These are phyloP conservation scores for Phainopepla nitens DNA, from an alignment of 2,113 vertebrate species.

Conservation along the genomic window DNA sequence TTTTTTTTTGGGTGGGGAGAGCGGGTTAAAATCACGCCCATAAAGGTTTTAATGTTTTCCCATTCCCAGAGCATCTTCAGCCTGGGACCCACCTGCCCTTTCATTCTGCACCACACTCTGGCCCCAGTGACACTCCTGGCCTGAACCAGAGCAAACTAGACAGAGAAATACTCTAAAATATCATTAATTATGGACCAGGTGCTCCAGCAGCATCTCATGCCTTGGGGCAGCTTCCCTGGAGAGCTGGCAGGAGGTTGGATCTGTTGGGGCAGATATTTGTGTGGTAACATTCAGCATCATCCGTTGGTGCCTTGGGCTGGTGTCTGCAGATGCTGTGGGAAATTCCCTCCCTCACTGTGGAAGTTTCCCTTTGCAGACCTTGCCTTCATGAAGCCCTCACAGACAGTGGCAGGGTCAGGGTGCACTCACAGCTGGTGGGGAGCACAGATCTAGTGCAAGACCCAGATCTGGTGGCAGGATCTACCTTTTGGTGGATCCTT, in stretches of 20 bases:
- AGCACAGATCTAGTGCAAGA: neutral
- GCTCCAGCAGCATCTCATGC: neutral
- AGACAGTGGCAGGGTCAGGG: neutral
- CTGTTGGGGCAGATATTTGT: neutral
- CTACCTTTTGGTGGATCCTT: neutral
- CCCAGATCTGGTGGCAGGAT: neutral
- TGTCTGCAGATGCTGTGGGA: accelerated
- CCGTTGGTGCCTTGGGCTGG: accelerated
- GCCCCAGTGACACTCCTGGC: neutral
- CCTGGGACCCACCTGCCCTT: no score
- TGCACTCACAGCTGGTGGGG: accelerated
- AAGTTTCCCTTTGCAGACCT: neutral
- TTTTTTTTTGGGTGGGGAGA: neutral
- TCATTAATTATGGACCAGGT: neutral
- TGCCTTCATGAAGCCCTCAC: neutral
- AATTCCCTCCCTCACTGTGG: no score
- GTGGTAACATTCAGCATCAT: neutral
- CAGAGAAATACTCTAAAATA: neutral
- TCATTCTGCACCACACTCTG: neutral
- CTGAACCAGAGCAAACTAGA: neutral
- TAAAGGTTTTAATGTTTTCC: neutral
- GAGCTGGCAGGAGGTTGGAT: neutral
- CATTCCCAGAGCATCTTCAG: neutral
- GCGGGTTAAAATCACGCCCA: neutral
- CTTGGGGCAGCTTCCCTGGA: neutral